Evolutionary conservation across 1,140 invertebrate genomes (phyloP), one percentile per base, ranked within the genome.

Genomic region (Diachasmimorpha longicaudata): DNA sequence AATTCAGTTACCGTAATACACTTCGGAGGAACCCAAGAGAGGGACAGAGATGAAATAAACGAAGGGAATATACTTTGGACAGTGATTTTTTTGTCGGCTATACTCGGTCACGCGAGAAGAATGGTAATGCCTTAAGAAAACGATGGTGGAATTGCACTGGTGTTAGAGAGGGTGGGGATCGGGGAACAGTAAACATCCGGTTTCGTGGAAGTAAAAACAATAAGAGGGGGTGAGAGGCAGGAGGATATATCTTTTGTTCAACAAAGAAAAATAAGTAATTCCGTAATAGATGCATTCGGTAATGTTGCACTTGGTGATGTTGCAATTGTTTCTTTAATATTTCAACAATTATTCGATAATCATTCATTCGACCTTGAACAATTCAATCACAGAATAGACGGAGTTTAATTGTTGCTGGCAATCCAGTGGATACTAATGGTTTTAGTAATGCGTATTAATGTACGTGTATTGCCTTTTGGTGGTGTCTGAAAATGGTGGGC

Each of bases 121-220:
- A 71, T 71, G 44, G 69, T 71, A 71, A 71, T 71, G 44, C 69
- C 31, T 63, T 63, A 63, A 63, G 58, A 63, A 63, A 71, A 69
- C 67, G 67, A 69, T 44, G 67, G 42, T 16, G 68, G 42, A 68
- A 68, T 36, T 16, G 14, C 19, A n/a, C 4, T 2, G 16, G 36
- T 70, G 67, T 31, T 31, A 31, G 36, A n/a, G 36, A n/a, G 37
- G 69, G 13, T 1, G 31, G 31, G 31, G 31, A 42, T 42, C 39
- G 44, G 44, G 42, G n/a, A 48, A 48, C 69, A 71, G 69, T 71
- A 71, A 71, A 71, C 44, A 71, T 71, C 69, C 69, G 69, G 69
- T 44, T 52, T 42, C 23, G 44, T 46, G 69, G 39, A 44, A 48
- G 23, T 70, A 21, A 46, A 70, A 48, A 71, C 69, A 71, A 71